Base-by-base conservation (phyloP, 2,888 invertebrate genomes). In the Dromius quadrimaculatus region DNA sequence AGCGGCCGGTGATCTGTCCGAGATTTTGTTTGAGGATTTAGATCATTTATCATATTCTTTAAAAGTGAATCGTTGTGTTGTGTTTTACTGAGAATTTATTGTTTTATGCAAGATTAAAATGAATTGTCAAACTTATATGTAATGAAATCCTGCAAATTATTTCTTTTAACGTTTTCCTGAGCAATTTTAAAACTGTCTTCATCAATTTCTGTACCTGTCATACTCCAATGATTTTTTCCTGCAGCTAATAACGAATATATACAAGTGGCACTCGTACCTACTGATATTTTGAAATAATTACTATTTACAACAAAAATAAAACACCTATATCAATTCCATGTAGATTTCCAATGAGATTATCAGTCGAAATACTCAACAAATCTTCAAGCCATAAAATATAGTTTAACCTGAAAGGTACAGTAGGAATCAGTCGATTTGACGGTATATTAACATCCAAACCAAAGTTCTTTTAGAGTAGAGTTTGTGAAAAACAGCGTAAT, bases 321-420 rank as follows among this genome's bases (percentile, higher is more conserved):
- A 17, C 17, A 95, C 64, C 50, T 13, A 68, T 68, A 57, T 68
- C 68, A 28, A 68, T 87, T 9, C 96, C 97, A 71, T 78, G 80
- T 23, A 91, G 81, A 71, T 83, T 73, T 41, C 82, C 79, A 11
- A 15, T 1, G 6, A 8, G 23, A 9, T 59, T 36, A 20, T 36
- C 19, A 2, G 9, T n/a, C 2, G 17, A 13, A 32, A 78, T 75
- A 68, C 77, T 78, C 38, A 82, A 75, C 20, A 68, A 81, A 82
- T 94, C 93, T 83, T 99, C 97, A 64, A 99, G 84, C 95, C 98
- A 97, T 19, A 98, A 85, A 71, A 99, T 87, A 80, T 99, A 99
- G 82, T 99, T 98, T 1, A 99, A 83, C 64, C 98, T 87, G 97
- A n/a, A 84, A 0, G 99, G 97, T 38, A 99, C 84, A 0, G 98